Base-by-base conservation (phyloP, 92 coral and sea anemone species). In the Bergia puertoricense region DNA sequence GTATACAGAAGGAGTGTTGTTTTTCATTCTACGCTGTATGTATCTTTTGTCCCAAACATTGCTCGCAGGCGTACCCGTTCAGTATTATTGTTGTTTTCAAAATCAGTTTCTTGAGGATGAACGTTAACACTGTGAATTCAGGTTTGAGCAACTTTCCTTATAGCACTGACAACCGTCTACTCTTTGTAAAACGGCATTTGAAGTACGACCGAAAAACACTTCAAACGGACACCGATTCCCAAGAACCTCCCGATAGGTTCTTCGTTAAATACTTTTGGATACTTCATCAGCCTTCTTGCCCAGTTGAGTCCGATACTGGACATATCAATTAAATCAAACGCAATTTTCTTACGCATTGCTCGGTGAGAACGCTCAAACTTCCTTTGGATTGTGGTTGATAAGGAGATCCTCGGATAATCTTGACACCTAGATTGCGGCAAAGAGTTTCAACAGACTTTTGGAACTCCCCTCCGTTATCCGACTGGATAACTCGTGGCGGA, bases 361-460 rank as follows among this genome's bases (percentile, higher is more conserved):
- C 91, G 80, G n/a, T 91, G 93, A 5, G 77, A 67, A 69, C 89
- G 88, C 76, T 91, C 77, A 0, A 91, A 81, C 68, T 92, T 92
- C 62, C 92, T 92, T 72, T 90, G 92, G 90, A 81, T 88, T 92
- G 92, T 30, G 91, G 94, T 68, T 92, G 91, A 80, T 92, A 92
- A 14, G 94, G 88, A 8, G 85, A 77, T 37, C 92, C 85, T 54
- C 94, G 11, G 18, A 91, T 80, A 36, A 91, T 91, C 81, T 85
- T 91, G 15, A 89, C 67, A 13, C 50, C 43, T 3, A 91, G 77
- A 16, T 43, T 4, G 40, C 82, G 43, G 88, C 93, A 91, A 8
- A 91, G 74, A 43, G 16, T 57, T 41, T 89, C 79, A 16, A 91
- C 91, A 30, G 75, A 74, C 68, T 74, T 62, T 57, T 88, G 89